Percentiles rank a stretch among this genome's conserved stretches.
Evolutionary conservation across 2,797 vertebrate genomes (phyloP).

Genomic region (Okamejei kenojei): DNA sequence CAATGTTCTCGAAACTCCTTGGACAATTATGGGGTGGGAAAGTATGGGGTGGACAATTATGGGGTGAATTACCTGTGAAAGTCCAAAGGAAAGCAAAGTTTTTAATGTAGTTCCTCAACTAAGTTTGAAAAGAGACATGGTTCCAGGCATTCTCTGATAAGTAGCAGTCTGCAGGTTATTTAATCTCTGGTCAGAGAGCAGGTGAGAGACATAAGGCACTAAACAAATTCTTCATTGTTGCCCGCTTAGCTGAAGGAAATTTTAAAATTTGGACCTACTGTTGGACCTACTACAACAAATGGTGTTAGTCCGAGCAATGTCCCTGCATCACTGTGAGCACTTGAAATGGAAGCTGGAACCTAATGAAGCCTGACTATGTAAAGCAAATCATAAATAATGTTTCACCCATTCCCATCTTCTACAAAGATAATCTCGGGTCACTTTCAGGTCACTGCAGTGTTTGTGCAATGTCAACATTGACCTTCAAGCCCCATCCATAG

Average conservation of each 20-base stretch:
- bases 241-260: neutral
- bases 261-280: neutral
- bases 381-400: neutral
- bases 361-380: neutral
- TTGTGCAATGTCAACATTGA: neutral
- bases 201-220: neutral
- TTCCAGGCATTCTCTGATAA: neutral
- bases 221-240: neutral
- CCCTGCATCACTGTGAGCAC: neutral
- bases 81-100: neutral
- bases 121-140: neutral
- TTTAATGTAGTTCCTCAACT: neutral
- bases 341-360: too few relatives aligned
- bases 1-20: neutral
- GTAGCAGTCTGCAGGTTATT: too few relatives aligned
- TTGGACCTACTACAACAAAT: neutral
- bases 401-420: neutral
- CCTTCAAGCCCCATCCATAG: neutral
- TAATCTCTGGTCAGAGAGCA: too few relatives aligned
- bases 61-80: neutral
- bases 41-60: neutral
- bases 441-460: neutral
- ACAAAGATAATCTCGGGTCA: neutral
- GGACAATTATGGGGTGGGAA: neutral
- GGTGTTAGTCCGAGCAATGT: too few relatives aligned